Percentiles rank a stretch among this genome's conserved stretches.
Evolutionary conservation across 1,140 invertebrate genomes (phyloP).

Genomic region (Euwallacea similis): DNA sequence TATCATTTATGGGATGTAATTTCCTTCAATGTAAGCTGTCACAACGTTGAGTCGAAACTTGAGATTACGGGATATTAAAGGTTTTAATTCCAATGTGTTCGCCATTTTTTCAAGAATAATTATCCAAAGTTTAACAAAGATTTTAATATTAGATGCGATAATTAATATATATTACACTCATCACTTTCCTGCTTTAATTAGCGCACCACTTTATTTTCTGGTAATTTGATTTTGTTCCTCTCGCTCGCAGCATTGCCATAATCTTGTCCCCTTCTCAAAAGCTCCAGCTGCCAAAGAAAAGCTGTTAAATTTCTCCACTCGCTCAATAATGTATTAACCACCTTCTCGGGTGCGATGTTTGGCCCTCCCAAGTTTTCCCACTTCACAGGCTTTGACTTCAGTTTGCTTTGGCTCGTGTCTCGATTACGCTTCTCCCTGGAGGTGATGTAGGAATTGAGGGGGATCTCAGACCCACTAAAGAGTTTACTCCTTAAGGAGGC

Average conservation of each 20-base stretch:
- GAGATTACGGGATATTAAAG: no score
- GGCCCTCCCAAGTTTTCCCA: constrained; percentile 36
- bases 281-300: constrained; percentile 38
- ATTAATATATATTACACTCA: constrained; percentile 26
- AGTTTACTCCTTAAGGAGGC: constrained; percentile 17
- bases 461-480: constrained; percentile 22
- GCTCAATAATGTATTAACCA: background rate
- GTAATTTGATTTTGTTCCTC: constrained; percentile 45
- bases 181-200: constrained; percentile 43
- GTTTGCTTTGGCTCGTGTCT: background rate
- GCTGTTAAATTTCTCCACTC: background rate
- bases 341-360: constrained; percentile 39
- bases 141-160: background rate
- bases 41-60: no score
- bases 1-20: no score
- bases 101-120: no score
- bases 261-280: constrained; percentile 41
- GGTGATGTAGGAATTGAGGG: background rate
- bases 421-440: constrained; percentile 1
- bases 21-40: no score
- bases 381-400: constrained; percentile 9
- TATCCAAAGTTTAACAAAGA: no score
- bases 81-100: no score
- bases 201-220: constrained; percentile 44
- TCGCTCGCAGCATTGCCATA: constrained; percentile 49